Conservation (phyloP, 2,888 invertebrate species). For the Hyalella azteca region DNA sequence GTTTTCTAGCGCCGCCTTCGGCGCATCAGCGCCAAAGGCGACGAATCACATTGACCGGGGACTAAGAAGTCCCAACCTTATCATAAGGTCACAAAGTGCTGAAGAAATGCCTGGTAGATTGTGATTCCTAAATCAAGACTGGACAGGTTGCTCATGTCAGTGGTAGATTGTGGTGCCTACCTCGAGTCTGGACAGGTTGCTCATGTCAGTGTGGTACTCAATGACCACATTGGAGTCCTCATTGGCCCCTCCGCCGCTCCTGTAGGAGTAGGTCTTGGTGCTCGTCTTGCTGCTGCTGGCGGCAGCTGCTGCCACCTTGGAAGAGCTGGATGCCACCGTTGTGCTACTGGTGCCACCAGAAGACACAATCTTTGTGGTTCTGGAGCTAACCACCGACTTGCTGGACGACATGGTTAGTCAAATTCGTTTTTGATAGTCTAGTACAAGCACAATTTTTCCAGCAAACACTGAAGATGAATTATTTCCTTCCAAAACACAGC, state of each 20-base stretch:
- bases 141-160: too few species aligned
- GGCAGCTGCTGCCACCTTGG: background rate
- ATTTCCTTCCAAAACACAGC: background rate
- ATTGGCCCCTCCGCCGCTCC: constrained; percentile 40
- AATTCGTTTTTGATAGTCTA: too few species aligned
- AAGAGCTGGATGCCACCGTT: background rate
- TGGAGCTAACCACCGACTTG: constrained; percentile 35
- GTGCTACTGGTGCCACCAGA: constrained; percentile 12
- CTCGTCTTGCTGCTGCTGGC: constrained; percentile 15
- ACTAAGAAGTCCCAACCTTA: too few species aligned
- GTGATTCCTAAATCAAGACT: too few species aligned
- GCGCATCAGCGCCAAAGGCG: too few species aligned
- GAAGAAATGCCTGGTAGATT: too few species aligned
- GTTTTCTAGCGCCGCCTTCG: too few species aligned
- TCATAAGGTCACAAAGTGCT: too few species aligned
- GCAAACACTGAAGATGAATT: background rate
- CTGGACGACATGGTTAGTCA: constrained; percentile 38
- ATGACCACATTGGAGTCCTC: constrained; percentile 53
- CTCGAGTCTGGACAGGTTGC: constrained; percentile 51
- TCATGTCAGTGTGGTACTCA: constrained; percentile 52
- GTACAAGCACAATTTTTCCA: background rate
- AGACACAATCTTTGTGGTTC: constrained; percentile 9
- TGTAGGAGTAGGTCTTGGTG: constrained; percentile 54
- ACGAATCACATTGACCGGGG: too few species aligned
- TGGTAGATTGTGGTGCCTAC: too few species aligned